phyloP scores from a whole-genome alignment of 1,140 invertebrate species.

The Riptortus pedestris region DNA sequence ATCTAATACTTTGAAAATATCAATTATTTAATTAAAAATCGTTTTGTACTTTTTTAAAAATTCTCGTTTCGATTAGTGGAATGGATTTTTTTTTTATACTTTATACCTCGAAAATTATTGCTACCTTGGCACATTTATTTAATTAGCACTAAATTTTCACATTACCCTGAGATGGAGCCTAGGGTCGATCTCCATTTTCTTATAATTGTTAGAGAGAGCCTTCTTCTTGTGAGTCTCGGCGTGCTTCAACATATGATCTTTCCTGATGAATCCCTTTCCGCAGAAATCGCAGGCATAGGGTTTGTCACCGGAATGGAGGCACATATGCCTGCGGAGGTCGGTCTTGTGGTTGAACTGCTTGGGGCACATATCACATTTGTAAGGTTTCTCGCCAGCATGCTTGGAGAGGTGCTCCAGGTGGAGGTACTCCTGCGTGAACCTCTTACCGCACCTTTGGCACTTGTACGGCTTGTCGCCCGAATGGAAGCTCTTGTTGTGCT shows the following conservation, averaged over 20 bases:
- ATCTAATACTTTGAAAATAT: slow-evolving; percentile 3
- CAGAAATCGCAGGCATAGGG: slow-evolving; percentile 72
- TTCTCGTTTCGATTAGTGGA: slow-evolving; percentile 3
- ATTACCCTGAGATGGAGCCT: slow-evolving; percentile 8
- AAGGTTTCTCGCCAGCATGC: slow-evolving; percentile 74
- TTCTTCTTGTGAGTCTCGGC: slow-evolving; percentile 65
- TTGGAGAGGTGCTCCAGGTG: slow-evolving; percentile 62
- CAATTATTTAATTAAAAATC: slow-evolving; percentile 4
- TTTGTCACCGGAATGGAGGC: slow-evolving; percentile 60
- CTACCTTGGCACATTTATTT: slow-evolving; percentile 8
- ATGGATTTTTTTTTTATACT: background rate
- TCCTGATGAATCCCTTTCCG: slow-evolving; percentile 77
- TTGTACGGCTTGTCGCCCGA: slow-evolving; percentile 75
- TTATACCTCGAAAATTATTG: background rate
- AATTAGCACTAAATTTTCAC: background rate
- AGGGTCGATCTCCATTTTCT: slow-evolving; percentile 11
- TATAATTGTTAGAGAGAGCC: background rate
- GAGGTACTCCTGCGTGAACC: slow-evolving; percentile 54
- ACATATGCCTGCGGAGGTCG: slow-evolving; percentile 76
- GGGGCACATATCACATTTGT: slow-evolving; percentile 76
- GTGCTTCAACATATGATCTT: slow-evolving; percentile 92
- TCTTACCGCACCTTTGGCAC: slow-evolving; percentile 71
- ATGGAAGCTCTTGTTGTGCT: slow-evolving; percentile 83
- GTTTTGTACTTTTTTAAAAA: slow-evolving; percentile 9
- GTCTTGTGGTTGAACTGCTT: slow-evolving; percentile 88